Base-by-base conservation (phyloP, 2,888 invertebrate genomes). In the Pammene fasciana region DNA sequence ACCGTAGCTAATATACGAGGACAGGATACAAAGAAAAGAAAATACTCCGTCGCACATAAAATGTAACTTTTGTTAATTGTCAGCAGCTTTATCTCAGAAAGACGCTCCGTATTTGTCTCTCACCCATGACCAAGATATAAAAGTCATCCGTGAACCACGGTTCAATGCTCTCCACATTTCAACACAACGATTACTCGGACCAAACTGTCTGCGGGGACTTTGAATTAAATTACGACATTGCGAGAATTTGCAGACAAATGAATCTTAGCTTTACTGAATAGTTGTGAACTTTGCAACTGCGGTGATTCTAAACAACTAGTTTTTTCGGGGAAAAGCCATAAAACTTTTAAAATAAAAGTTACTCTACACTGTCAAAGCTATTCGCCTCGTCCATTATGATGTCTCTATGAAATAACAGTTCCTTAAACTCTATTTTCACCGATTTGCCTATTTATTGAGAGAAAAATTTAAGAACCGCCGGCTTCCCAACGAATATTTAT, bases 101-200 rank as follows among this genome's bases (percentile, higher is more conserved):
- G 10, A 46, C 36, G 16, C 65, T 66, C 48, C 65, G 26, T 48
- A 11, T 18, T 48, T 11, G 50, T 36, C 11, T 26, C 0, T 65
- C 38, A 14, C 6, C 57, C 65, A n/a, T 57, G 57, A 41, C 41
- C 14, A 50, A 65, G 65, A 34, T 18, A 65, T 66, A 66, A 66
- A 66, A 66, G 48, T 48, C 48, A 26, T 66, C 11, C 45, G 7
- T 14, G n/a, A 43, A 26, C 54, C 16, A 36, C 46, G 14, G 65
- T 57, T 57, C 57, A 56, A 66, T 26, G 65, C 50, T 52, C 48
- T 18, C 56, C 57, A 56, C 48, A 41, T 68, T 56, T 64, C 50
- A 64, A 50, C 34, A 45, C 11, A 62, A 64, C 56, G 46, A 68
- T 62, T 41, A 41, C 56, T 41, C 8, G 62, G 50, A 50, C 43